Conservation (phyloP, 2,797 vertebrate species). For the Chloroceryle inda region DNA sequence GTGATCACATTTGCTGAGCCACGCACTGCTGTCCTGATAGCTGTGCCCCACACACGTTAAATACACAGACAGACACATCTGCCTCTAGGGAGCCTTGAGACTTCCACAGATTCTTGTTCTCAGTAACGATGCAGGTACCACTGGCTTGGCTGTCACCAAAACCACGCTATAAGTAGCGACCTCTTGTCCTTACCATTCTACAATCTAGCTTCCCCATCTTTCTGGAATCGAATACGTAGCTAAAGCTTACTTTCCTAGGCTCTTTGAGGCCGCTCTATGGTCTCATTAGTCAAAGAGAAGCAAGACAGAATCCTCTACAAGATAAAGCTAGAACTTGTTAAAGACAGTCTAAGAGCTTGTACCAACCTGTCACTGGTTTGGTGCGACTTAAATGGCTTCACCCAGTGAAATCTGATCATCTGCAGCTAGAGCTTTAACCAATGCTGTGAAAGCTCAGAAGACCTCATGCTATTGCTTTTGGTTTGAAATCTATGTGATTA, state of each 20-base stretch:
- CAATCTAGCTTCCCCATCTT: not conserved
- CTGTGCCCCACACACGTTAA: not conserved
- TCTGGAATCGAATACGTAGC: not conserved
- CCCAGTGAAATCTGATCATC: not conserved
- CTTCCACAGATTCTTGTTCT: not conserved
- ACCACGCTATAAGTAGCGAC: not conserved
- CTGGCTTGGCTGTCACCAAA: not conserved
- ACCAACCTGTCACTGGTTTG: not conserved
- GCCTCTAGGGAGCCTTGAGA: not conserved
- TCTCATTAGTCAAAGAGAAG: not conserved
- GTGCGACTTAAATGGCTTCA: not conserved
- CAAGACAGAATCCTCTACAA: not conserved
- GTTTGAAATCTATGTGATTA: not conserved
- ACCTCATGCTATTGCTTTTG: not conserved
- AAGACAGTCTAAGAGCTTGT: not conserved
- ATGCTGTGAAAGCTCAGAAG: not conserved
- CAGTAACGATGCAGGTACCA: not conserved
- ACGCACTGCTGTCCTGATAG: not conserved
- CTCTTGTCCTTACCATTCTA: not conserved
- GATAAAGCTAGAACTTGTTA: not conserved
- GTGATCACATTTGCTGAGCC: not conserved
- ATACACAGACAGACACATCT: not conserved
- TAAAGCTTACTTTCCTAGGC: not conserved
- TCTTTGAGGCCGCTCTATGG: not conserved
- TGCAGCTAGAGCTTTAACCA: not conserved